These are phyloP conservation scores for Colletes gigas DNA, from an alignment of 1,140 invertebrate species.

Conservation along the genomic window DNA sequence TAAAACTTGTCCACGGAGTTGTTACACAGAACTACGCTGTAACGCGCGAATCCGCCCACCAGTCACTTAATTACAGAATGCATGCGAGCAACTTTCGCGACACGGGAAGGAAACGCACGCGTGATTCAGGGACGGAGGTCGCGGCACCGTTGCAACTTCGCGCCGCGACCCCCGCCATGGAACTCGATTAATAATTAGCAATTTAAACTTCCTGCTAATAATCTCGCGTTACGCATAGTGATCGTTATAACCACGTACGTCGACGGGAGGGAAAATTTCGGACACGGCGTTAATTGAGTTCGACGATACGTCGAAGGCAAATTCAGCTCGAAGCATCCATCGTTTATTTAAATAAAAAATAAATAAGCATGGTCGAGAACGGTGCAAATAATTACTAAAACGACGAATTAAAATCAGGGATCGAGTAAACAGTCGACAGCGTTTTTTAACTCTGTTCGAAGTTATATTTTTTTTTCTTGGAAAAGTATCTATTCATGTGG, in stretches of 20 bases:
- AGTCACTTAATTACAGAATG: slow-evolving; percentile 52
- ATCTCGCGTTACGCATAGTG: background rate
- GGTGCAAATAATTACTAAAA: too few relatives aligned
- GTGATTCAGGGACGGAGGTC: background rate
- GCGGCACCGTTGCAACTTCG: background rate
- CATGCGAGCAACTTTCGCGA: slow-evolving; percentile 11
- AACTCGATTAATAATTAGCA: background rate
- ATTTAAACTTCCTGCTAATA: background rate
- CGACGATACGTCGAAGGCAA: background rate
- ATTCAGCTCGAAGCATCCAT: background rate
- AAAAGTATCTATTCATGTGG: too few relatives aligned
- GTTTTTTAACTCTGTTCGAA: too few relatives aligned
- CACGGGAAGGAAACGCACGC: background rate
- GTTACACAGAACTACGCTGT: slow-evolving; percentile 31
- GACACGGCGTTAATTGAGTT: background rate
- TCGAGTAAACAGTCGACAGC: too few relatives aligned
- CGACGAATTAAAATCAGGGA: too few relatives aligned
- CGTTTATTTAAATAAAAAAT: too few relatives aligned
- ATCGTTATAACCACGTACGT: background rate
- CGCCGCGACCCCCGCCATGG: too few relatives aligned
- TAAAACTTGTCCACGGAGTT: slow-evolving; percentile 38
- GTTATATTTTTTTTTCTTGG: too few relatives aligned
- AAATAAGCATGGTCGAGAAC: too few relatives aligned
- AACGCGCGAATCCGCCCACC: slow-evolving; percentile 41
- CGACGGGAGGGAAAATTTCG: background rate